A percentile compares a stretch with the other conserved stretches of the same genome.
These are phyloP conservation scores for Drosophila anomalata DNA, from an alignment of 2,888 invertebrate genomes.

Conservation along the genomic window DNA sequence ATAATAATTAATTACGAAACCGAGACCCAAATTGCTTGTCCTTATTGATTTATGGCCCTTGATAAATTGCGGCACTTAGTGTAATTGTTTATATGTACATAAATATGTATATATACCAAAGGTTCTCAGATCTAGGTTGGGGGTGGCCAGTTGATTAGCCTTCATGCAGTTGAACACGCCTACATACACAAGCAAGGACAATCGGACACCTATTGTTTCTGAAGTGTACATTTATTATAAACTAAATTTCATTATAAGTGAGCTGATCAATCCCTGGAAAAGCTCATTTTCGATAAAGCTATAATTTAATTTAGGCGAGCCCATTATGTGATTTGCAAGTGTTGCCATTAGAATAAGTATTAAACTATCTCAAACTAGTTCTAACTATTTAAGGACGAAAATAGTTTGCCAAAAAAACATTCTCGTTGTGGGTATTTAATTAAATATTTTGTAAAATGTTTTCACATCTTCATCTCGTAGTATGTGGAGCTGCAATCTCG, in stretches of 20 bases:
- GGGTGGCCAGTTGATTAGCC: conserved; percentile 24
- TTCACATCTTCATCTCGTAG: not conserved
- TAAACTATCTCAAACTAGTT: not conserved
- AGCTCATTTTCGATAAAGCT: not conserved
- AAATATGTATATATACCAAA: conserved; percentile 12
- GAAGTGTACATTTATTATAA: conserved; percentile 27
- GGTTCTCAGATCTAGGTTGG: conserved; percentile 3
- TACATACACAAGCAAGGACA: conserved; percentile 4
- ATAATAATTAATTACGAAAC: conserved; percentile 65
- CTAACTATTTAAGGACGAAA: too few relatives aligned
- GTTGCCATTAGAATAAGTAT: not conserved
- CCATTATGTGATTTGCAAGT: not conserved
- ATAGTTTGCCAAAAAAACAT: too few relatives aligned
- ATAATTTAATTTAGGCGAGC: not conserved
- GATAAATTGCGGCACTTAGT: conserved; percentile 68
- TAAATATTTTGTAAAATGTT: not conserved
- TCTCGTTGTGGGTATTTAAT: not conserved
- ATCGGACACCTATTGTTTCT: conserved; percentile 7
- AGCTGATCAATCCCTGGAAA: not conserved
- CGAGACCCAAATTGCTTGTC: conserved; percentile 32
- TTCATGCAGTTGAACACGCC: not conserved
- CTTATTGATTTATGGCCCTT: conserved; percentile 67
- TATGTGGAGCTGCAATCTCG: not conserved
- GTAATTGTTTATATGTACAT: conserved; percentile 62
- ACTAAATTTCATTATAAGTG: conserved; percentile 52